These are phyloP conservation scores for Macquaria ambigua DNA, from an alignment of 2,113 vertebrate genomes.

Conservation along the genomic window DNA sequence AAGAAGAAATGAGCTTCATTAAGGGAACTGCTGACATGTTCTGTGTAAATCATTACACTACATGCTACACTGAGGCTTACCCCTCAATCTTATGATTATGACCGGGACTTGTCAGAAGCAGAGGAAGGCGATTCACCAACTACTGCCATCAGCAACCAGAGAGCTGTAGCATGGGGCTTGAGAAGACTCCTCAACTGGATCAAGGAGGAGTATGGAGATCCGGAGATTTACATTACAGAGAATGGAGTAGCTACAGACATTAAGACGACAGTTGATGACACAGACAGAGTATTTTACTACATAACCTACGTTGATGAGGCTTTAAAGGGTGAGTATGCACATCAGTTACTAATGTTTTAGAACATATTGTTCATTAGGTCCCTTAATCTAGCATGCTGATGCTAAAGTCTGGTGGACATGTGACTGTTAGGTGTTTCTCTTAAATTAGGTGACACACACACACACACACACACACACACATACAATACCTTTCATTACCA, in stretches of 20 bases:
- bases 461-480: neutral
- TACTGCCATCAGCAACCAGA: slow-evolving; percentile 78
- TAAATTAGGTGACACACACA: neutral
- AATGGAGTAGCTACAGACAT: slow-evolving; percentile 87
- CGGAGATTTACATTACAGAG: slow-evolving; percentile 92
- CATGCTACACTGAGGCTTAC: slow-evolving; percentile 82
- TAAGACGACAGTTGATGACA: slow-evolving; percentile 80
- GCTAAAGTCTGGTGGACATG: neutral
- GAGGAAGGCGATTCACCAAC: slow-evolving; percentile 82
- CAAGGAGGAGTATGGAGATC: slow-evolving; percentile 92
- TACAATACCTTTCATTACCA: neutral
- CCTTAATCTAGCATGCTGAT: neutral
- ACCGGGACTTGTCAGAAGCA: slow-evolving; percentile 80
- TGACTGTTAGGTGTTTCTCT: neutral
- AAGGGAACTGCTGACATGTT: slow-evolving; percentile 92
- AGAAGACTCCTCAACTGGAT: slow-evolving; percentile 95
- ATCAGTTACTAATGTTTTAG: neutral
- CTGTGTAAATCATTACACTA: slow-evolving; percentile 90
- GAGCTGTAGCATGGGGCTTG: slow-evolving; percentile 90
- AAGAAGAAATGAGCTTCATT: slow-evolving; percentile 88
- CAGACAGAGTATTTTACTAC: slow-evolving; percentile 87
- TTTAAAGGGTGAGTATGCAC: slow-evolving; percentile 89
- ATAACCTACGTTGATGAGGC: slow-evolving; percentile 95
- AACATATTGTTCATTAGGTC: neutral
- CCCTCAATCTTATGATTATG: slow-evolving; percentile 86